A percentile compares a stretch with the other conserved stretches of the same genome.
Evolutionary conservation across 92 coral and sea anemone genomes (phyloP).

Genomic region (Epizoanthus ramosus): DNA sequence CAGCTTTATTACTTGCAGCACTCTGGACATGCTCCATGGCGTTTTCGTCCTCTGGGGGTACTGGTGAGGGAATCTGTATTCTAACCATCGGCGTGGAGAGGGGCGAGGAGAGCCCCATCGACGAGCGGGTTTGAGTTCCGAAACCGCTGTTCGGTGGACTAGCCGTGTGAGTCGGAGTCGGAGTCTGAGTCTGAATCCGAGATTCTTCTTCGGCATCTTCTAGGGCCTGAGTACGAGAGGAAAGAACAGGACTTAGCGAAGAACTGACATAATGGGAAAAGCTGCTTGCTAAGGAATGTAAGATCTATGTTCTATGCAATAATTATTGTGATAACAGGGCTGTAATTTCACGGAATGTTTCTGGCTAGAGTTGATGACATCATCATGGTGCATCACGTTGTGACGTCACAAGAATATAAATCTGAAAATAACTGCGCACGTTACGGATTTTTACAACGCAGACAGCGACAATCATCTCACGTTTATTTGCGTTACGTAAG

Average conservation of each 20-base stretch:
- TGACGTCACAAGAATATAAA: no score
- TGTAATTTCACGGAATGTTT: no score
- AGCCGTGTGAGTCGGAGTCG: conserved; percentile 29
- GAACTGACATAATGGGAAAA: no score
- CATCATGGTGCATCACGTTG: no score
- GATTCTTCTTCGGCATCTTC: conserved; percentile 76
- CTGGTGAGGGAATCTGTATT: conserved; percentile 72
- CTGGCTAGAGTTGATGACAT: no score
- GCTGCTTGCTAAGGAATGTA: no score
- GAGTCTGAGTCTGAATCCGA: conserved; percentile 30
- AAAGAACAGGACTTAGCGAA: neutral
- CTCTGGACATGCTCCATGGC: conserved; percentile 34
- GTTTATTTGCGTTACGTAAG: no score
- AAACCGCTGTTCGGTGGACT: conserved; percentile 23
- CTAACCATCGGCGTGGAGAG: conserved; percentile 78
- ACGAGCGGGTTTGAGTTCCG: conserved; percentile 69
- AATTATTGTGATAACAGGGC: no score
- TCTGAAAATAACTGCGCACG: no score
- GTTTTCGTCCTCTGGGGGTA: conserved; percentile 47
- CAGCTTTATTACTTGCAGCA: conserved; percentile 49
- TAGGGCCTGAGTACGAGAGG: conserved; percentile 60
- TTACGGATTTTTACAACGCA: no score
- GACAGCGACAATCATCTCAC: no score
- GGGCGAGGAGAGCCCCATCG: conserved; percentile 76
- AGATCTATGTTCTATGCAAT: no score